phyloP scores from a whole-genome alignment of 2,113 vertebrate genomes.

The Microcebus lehilahytsara region DNA sequence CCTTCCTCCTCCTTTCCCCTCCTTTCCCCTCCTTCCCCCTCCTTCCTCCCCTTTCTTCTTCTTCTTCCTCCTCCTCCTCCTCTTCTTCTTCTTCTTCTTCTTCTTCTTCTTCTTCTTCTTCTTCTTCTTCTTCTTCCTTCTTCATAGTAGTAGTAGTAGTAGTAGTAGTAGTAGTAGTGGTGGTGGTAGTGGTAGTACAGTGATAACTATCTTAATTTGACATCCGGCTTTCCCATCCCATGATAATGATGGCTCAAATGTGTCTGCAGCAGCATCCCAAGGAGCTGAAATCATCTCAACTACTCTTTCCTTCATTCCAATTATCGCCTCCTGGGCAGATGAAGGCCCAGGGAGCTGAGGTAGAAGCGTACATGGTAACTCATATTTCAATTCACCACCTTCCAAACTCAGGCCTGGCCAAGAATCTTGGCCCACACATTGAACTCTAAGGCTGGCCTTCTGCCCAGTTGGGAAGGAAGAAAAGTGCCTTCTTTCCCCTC shows the following conservation, averaged over 20 bases:
- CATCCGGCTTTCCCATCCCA: conserved; percentile 28
- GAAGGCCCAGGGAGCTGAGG: background rate
- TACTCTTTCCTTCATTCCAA: background rate
- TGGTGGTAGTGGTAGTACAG: background rate
- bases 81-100: fast-evolving
- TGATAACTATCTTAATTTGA: conserved; percentile 34
- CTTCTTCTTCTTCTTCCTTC: background rate
- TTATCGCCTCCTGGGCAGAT: background rate
- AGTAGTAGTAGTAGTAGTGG: background rate
- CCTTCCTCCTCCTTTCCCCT: too few species aligned
- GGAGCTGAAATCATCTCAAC: background rate
- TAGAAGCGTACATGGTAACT: background rate
- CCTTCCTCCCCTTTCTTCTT: too few species aligned
- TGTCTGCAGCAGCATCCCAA: background rate
- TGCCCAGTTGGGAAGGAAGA: background rate
- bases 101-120: too few species aligned
- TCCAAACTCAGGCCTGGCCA: background rate
- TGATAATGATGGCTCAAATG: conserved; percentile 32
- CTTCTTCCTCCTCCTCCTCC: too few species aligned
- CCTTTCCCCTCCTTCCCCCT: too few species aligned
- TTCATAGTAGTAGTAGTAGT: background rate
- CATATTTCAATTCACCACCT: conserved; percentile 26
- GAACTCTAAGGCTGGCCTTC: background rate
- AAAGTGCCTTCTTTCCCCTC: background rate
- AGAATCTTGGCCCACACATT: background rate